These are phyloP conservation scores for Platycheirus rosarum DNA, from an alignment of 2,888 invertebrate species.

Conservation along the genomic window DNA sequence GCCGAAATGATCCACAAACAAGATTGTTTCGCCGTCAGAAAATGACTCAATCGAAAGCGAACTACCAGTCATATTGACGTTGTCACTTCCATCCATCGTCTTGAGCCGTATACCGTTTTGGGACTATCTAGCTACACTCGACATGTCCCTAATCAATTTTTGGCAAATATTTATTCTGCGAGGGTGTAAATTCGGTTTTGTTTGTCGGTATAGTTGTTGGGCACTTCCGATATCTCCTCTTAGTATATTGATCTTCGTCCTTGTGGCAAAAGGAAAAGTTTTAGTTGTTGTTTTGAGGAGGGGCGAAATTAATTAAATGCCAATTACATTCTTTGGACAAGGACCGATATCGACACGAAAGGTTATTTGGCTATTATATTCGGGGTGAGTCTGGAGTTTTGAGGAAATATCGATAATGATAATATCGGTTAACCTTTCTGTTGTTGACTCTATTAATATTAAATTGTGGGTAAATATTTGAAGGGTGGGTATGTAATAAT, in stretches of 20 bases:
- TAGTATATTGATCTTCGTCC: conserved; percentile 42
- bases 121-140: conserved; percentile 17
- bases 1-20: conserved; percentile 61
- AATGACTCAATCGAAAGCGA: conserved; percentile 41
- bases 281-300: conserved; percentile 8
- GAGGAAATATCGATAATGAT: conserved; percentile 46
- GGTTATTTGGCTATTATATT: conserved; percentile 2
- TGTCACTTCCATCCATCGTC: conserved; percentile 1
- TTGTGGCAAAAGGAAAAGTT: neutral
- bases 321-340: conserved; percentile 44
- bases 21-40: conserved; percentile 19
- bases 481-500: neutral
- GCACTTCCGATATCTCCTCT: conserved; percentile 39
- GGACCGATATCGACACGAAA: neutral
- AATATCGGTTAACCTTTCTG: conserved; percentile 60
- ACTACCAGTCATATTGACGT: neutral
- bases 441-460: conserved; percentile 65
- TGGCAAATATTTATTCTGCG: conserved; percentile 61
- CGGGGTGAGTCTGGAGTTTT: conserved; percentile 10
- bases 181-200: conserved; percentile 65
- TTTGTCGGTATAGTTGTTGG: conserved; percentile 52
- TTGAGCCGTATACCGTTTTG: conserved; percentile 18
- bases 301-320: conserved; percentile 70
- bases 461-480: conserved; percentile 52
- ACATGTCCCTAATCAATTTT: conserved; percentile 71